Evolutionary conservation across 2,888 invertebrate species (phyloP).

Genomic region (Netelia melanura): DNA sequence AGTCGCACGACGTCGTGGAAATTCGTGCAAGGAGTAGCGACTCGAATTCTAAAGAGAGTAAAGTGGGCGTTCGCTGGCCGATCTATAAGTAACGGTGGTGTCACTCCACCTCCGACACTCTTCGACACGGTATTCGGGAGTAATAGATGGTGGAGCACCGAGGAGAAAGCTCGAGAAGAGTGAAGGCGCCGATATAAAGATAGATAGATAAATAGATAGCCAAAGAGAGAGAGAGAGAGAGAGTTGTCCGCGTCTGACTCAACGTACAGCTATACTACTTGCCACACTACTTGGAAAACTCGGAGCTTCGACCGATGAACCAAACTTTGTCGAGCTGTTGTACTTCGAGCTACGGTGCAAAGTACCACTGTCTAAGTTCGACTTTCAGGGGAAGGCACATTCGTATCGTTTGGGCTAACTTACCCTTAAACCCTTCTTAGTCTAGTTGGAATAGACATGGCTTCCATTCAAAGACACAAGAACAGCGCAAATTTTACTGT

Average conservation of each 20-base stretch:
- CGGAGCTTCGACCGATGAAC: slow-evolving; percentile 37
- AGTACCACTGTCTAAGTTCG: slow-evolving; percentile 6
- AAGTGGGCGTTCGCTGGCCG: background rate
- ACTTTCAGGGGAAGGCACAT: slow-evolving; percentile 24
- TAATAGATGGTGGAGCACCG: slow-evolving; percentile 14
- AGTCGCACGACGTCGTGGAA: background rate
- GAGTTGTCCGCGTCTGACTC: slow-evolving; percentile 18
- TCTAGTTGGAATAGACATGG: too few species aligned
- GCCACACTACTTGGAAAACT: slow-evolving; percentile 48
- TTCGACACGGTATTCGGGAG: slow-evolving; percentile 1
- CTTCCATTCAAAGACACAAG: too few species aligned
- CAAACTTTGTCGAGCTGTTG: slow-evolving; percentile 48
- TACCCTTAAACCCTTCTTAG: background rate
- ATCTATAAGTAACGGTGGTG: slow-evolving; percentile 1
- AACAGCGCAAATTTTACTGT: too few species aligned
- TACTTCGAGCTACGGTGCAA: slow-evolving; percentile 19
- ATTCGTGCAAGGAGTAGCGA: background rate
- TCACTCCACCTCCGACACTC: background rate
- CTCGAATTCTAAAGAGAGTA: background rate
- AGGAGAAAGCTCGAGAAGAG: slow-evolving; percentile 28
- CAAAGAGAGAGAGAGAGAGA: slow-evolving; percentile 26
- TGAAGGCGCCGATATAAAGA: background rate
- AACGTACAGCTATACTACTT: slow-evolving; percentile 17
- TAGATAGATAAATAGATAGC: slow-evolving; percentile 9
- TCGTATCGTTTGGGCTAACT: slow-evolving; percentile 17